Evolutionary conservation across 2,797 vertebrate genomes (phyloP).

Genomic region (Coracias cyanogaster): DNA sequence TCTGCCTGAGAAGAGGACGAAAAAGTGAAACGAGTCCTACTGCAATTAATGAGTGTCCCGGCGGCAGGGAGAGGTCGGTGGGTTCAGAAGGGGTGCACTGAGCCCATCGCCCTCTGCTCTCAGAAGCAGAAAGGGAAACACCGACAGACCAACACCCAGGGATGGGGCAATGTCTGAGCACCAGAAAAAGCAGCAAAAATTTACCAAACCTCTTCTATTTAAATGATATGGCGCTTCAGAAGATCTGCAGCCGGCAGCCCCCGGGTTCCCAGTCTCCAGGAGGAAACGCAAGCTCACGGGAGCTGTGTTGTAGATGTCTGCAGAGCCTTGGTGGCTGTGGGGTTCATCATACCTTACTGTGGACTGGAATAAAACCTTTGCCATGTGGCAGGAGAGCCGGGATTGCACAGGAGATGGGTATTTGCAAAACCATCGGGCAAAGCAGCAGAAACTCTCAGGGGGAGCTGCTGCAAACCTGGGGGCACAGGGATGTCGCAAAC

Average conservation of each 20-base stretch:
- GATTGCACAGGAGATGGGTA: neutral
- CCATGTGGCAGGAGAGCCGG: neutral
- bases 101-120: neutral
- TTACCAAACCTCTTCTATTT: neutral
- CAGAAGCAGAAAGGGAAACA: accelerated
- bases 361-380: neutral
- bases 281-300: neutral
- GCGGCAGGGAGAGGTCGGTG: neutral
- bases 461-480: neutral
- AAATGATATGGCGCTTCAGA: neutral
- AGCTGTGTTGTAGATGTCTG: neutral
- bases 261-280: neutral
- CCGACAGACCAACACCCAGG: no score
- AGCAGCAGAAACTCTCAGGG: neutral
- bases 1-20: neutral
- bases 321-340: neutral
- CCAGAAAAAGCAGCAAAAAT: neutral
- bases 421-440: neutral
- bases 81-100: neutral
- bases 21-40: accelerated
- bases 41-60: neutral
- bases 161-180: neutral
- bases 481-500: neutral
- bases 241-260: neutral
- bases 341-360: neutral